Base-by-base conservation (phyloP, 2,888 invertebrate species). In the Smittia aterrima region DNA sequence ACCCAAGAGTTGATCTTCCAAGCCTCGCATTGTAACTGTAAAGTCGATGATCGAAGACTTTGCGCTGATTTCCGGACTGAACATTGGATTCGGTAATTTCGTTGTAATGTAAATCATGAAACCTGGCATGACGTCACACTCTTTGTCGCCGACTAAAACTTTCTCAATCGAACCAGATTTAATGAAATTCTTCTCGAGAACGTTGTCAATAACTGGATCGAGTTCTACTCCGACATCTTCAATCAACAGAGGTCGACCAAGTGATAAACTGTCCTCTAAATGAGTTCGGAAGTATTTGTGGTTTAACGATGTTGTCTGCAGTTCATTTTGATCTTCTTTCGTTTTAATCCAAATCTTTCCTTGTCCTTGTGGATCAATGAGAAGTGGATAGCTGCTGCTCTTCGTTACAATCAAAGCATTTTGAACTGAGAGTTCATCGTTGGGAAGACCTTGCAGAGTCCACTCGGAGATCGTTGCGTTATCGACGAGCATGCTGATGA, bases 291-390 rank as follows among this genome's bases (percentile, higher is more conserved):
- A 98, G 83, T 98, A 97, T 83, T 98, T 98, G 82, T 98, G 97
- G 83, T 97, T 95, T 72, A 98, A 83, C 0, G 95, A 94, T 0
- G 97, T 97, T 16, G 97, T 92, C 86, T 96, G 93, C 40, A 98
- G 83, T 79, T 96, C 96, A 81, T 96, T 96, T 53, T 89, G 84
- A 24, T 88, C 87, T 82, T 98, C 97, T 81, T 95, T 95, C 79
- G 93, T 94, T 82, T 96, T 97, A 72, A 98, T 96, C 98, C 98
- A 98, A 84, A 94, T 90, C 82, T 97, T 98, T 13, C 97, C 98
- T 84, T 98, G 98, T 78, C 91, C 96, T 83, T 98, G 98, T 0
- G 98, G 98, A 85, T 98, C 98, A 6, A 98, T 92, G 24, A 98
- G 83, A 32, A 98, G 85, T 0, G 98, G 96, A 84, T 95, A 98